phyloP scores from a whole-genome alignment of 1,140 invertebrate species.

The Teleogryllus occipitalis region DNA sequence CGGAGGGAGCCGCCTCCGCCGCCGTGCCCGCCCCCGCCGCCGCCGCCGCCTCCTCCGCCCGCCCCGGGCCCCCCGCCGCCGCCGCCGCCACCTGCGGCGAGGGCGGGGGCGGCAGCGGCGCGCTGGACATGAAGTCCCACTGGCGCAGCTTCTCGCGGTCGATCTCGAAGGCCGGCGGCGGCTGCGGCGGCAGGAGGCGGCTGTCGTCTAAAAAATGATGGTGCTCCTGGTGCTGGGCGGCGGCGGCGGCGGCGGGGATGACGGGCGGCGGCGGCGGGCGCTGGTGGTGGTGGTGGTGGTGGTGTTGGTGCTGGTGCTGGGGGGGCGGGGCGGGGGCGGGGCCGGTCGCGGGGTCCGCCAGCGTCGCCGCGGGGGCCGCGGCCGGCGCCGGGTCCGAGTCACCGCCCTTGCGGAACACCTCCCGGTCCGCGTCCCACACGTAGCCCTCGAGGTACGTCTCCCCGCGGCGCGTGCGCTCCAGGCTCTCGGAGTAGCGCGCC shows the following conservation, averaged over 20 bases:
- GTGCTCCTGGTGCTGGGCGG: background rate
- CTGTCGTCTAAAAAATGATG: constrained; percentile 48
- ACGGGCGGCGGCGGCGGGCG: too few species aligned
- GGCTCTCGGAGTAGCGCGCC: constrained; percentile 32
- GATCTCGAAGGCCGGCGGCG: constrained; percentile 51
- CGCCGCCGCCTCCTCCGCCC: background rate
- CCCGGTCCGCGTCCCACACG: constrained; percentile 40
- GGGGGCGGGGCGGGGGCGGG: too few species aligned
- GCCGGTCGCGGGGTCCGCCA: background rate
- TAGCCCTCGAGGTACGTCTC: constrained; percentile 35
- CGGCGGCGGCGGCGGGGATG: background rate
- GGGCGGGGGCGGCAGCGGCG: constrained; percentile 32
- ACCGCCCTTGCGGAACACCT: constrained; percentile 29
- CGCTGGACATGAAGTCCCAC: constrained; percentile 80
- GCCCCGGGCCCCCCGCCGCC: background rate
- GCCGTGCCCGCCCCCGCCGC: background rate
- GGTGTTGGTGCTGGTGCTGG: background rate
- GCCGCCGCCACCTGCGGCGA: background rate
- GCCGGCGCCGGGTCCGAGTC: too few species aligned
- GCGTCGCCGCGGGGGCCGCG: background rate
- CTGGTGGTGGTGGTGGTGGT: too few species aligned
- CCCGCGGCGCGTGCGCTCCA: constrained; percentile 30
- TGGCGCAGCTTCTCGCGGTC: constrained; percentile 77
- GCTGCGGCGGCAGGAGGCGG: constrained; percentile 27
- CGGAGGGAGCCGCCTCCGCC: background rate